Evolutionary conservation across 2,113 vertebrate genomes (phyloP).

Genomic region (Nyctereutes procyonoides): DNA sequence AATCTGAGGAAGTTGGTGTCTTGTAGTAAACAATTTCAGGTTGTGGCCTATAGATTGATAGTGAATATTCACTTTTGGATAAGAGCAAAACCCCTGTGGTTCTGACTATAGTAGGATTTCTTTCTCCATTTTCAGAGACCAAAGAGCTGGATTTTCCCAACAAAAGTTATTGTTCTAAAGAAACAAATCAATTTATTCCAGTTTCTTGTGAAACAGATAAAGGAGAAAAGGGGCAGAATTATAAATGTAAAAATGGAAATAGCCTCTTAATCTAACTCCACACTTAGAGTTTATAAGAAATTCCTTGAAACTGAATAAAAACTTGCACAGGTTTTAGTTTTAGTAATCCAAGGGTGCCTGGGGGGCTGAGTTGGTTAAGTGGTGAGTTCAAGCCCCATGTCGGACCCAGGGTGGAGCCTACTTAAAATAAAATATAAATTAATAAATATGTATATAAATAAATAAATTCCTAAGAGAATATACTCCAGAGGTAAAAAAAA

Average conservation of each 20-base stretch:
- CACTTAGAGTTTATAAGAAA: not conserved
- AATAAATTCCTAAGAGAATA: not conserved
- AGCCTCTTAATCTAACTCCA: slow-evolving; percentile 7
- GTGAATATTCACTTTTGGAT: not conserved
- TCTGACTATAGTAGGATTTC: not conserved
- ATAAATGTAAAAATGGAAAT: slow-evolving; percentile 76
- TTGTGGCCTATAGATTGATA: not conserved
- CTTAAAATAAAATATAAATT: not conserved
- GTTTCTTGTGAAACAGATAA: not conserved
- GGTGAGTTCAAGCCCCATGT: not conserved
- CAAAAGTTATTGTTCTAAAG: not conserved
- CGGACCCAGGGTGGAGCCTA: not conserved
- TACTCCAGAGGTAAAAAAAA: not conserved
- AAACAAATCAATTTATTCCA: not conserved
- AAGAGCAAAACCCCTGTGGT: not conserved
- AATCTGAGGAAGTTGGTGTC: not conserved
- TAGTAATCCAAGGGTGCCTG: not conserved
- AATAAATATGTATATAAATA: not conserved
- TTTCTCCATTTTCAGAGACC: slow-evolving; percentile 51
- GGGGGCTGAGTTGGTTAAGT: not conserved
- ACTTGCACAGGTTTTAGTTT: not conserved
- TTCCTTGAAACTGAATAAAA: slow-evolving; percentile 11
- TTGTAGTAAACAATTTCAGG: not conserved
- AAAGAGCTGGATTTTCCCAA: slow-evolving; percentile 33
- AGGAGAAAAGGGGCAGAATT: slow-evolving; percentile 78